Evolutionary conservation across 2,797 vertebrate genomes (phyloP).

Genomic region (Kryptolebias ocellatus): DNA sequence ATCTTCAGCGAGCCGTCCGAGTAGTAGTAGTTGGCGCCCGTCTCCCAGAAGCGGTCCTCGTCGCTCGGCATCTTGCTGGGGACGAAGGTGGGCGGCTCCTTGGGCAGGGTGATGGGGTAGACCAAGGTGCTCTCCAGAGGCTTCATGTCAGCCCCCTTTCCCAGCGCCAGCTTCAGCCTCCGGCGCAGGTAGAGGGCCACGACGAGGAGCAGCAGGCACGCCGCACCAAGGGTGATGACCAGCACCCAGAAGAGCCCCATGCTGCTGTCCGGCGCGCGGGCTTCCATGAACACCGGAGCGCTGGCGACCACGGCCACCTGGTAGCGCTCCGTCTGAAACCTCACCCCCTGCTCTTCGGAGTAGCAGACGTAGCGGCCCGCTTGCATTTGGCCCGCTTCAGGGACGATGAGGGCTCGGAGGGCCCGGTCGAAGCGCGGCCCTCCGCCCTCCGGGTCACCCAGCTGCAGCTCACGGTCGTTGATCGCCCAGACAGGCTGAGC

Average conservation of each 20-base stretch:
- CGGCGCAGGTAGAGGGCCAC: conserved; percentile 89
- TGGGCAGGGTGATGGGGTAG: conserved; percentile 93
- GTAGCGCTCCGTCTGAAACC: conserved; percentile 87
- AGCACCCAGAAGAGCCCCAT: conserved; percentile 92
- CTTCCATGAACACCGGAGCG: conserved; percentile 86
- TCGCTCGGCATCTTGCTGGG: conserved; percentile 88
- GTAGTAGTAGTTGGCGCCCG: conserved; percentile 92
- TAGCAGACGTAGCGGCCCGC: conserved; percentile 89
- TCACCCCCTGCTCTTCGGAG: conserved; percentile 89
- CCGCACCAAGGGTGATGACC: conserved; percentile 89
- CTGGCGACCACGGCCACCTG: conserved; percentile 87
- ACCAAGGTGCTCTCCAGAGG: conserved; percentile 92
- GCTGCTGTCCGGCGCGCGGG: conserved; percentile 88
- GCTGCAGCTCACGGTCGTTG: conserved; percentile 84
- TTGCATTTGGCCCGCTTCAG: conserved; percentile 82
- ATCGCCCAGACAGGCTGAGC: conserved; percentile 89
- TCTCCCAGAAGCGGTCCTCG: conserved; percentile 97
- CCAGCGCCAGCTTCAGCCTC: conserved; percentile 88
- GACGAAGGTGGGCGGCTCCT: conserved; percentile 90
- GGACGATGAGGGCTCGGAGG: conserved; percentile 88
- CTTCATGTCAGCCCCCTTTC: conserved; percentile 88
- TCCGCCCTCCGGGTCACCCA: conserved; percentile 63
- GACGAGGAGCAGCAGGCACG: conserved; percentile 89
- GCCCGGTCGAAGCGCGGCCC: conserved; percentile 85
- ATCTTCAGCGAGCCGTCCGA: conserved; percentile 97